phyloP scores from a whole-genome alignment of 1,140 invertebrate species.

The Chironomus striatipennis region DNA sequence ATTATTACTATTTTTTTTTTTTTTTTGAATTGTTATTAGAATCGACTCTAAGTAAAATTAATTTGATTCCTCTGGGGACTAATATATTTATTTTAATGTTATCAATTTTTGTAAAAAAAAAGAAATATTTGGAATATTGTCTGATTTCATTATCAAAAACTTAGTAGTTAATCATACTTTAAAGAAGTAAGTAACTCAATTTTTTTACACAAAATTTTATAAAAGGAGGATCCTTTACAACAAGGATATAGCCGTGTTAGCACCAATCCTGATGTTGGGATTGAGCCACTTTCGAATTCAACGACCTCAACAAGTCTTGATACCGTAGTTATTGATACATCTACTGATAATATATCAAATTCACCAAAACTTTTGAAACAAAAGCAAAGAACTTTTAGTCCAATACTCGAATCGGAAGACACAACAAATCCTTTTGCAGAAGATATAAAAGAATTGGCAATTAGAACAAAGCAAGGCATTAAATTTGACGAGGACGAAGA shows the following conservation, averaged over 20 bases:
- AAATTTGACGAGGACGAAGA: conserved; percentile 33
- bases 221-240: conserved; percentile 20
- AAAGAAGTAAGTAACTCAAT: not conserved
- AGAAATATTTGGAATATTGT: not conserved
- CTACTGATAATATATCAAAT: conserved; percentile 27
- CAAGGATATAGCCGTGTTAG: conserved; percentile 35
- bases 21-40: too few species aligned
- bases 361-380: conserved; percentile 28
- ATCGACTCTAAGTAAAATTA: too few species aligned
- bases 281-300: conserved; percentile 35
- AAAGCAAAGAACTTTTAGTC: conserved; percentile 26
- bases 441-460: not conserved
- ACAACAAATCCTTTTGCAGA: conserved; percentile 32
- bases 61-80: too few species aligned
- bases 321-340: conserved; percentile 37
- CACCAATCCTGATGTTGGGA: not conserved
- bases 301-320: conserved; percentile 40
- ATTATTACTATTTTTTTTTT: too few species aligned
- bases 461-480: conserved; percentile 32
- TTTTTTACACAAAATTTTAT: too few species aligned
- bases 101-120: not conserved
- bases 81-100: not conserved
- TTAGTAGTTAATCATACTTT: not conserved
- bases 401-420: conserved; percentile 31
- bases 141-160: not conserved